A percentile compares a stretch with the other conserved stretches of the same genome.
Conservation (phyloP, 2,113 vertebrate genomes). For the Gavia stellata region DNA sequence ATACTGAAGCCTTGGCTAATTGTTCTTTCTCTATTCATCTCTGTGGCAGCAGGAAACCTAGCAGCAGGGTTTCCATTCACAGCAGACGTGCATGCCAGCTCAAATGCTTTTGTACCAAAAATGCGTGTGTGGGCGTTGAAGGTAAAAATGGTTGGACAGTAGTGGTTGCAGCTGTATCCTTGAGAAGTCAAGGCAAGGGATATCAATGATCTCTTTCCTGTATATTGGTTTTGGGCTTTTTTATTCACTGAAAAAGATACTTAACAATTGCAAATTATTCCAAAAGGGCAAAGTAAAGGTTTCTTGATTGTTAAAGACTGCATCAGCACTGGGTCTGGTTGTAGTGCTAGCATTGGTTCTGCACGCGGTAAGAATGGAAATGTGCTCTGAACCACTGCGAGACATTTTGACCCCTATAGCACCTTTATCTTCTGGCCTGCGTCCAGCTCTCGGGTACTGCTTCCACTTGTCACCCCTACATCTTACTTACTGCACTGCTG, state of each 20-base stretch:
- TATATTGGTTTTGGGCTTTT: neutral
- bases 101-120: neutral
- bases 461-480: neutral
- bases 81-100: neutral
- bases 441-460: neutral
- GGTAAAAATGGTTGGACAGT: neutral
- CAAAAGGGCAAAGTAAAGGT: neutral
- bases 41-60: slow-evolving; percentile 42
- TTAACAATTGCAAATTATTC: neutral
- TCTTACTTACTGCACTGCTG: neutral
- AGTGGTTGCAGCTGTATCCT: slow-evolving; percentile 23
- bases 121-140: neutral
- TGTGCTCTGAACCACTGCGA: rapidly evolving
- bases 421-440: neutral
- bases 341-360: neutral
- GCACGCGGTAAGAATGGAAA: neutral
- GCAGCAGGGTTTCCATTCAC: slow-evolving; percentile 2
- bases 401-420: neutral
- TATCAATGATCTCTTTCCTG: neutral
- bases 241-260: neutral
- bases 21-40: slow-evolving; percentile 24
- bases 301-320: neutral
- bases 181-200: neutral
- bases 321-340: neutral
- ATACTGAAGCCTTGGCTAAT: neutral